Conservation (phyloP, 2,113 vertebrate species). For the Prolemur simus region DNA sequence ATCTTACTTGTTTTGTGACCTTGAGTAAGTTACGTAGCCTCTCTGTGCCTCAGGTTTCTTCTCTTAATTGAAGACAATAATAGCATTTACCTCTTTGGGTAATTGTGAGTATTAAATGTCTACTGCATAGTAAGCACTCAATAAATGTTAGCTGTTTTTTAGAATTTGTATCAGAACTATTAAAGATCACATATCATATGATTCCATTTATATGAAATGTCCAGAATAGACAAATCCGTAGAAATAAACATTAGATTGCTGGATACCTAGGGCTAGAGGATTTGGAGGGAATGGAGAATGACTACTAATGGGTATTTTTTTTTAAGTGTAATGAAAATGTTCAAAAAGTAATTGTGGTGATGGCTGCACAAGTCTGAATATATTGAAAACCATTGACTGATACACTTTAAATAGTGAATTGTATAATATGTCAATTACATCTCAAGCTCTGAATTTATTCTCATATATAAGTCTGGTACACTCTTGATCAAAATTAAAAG, state of each 20-base stretch:
- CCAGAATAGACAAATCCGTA: not conserved
- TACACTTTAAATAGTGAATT: not conserved
- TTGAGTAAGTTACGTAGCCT: not conserved
- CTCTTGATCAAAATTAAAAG: not conserved
- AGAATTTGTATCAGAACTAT: constrained; percentile 18
- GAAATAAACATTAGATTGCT: not conserved
- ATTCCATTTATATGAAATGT: not conserved
- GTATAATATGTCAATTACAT: not conserved
- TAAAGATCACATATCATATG: not conserved
- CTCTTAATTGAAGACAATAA: not conserved
- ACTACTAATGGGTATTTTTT: not conserved
- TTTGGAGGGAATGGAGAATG: not conserved
- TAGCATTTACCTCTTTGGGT: not conserved
- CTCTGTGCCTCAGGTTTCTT: not conserved
- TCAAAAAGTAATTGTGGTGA: not conserved
- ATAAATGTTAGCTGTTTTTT: not conserved
- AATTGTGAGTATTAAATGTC: not conserved
- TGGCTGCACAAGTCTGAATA: not conserved
- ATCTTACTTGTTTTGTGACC: not conserved
- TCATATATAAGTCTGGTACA: not conserved
- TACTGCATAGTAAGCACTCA: not conserved
- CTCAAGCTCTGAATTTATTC: not conserved
- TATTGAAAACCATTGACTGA: not conserved
- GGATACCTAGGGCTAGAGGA: not conserved
- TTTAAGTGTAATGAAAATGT: constrained; percentile 33